Evolutionary conservation across 30 jellyfish, hydroid and myxozoan species (phyloP).

Genomic region (Hydractinia symbiolongicarpus): DNA sequence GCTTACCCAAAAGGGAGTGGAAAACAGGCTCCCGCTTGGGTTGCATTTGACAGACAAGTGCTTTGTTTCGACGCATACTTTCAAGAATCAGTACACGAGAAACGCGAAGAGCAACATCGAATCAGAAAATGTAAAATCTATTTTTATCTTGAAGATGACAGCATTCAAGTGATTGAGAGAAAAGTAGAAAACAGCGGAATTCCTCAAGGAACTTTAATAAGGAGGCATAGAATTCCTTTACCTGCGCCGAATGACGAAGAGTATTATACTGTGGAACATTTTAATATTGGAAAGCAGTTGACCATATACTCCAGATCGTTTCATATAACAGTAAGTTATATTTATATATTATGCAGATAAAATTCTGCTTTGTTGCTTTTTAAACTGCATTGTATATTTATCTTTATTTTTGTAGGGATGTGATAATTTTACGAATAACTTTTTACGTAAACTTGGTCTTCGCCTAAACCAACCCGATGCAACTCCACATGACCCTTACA

Average conservation of each 20-base stretch:
- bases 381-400: background rate
- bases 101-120: slow-evolving; percentile 80
- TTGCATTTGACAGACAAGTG: slow-evolving; percentile 92
- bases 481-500: slow-evolving; percentile 76
- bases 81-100: slow-evolving; percentile 94
- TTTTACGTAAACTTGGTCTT: slow-evolving; percentile 70
- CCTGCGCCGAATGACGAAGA: slow-evolving; percentile 87
- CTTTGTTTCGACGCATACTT: slow-evolving; percentile 88
- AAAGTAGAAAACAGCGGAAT: slow-evolving; percentile 81
- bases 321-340: slow-evolving; percentile 59
- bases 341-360: background rate
- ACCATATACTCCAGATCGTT: slow-evolving; percentile 57
- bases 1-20: slow-evolving; percentile 73
- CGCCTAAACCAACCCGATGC: slow-evolving; percentile 37
- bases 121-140: slow-evolving; percentile 72
- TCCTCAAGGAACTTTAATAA: slow-evolving; percentile 91
- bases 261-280: slow-evolving; percentile 79
- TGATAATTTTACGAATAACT: slow-evolving; percentile 73
- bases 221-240: slow-evolving; percentile 79
- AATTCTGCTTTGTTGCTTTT: background rate
- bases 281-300: slow-evolving; percentile 80
- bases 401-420: slow-evolving; percentile 58
- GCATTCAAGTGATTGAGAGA: slow-evolving; percentile 86
- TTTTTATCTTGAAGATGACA: slow-evolving; percentile 88
- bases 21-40: slow-evolving; percentile 92